Evolutionary conservation across 2,113 vertebrate species (phyloP), one percentile per base, ranked within the genome.

Genomic region (Condylura cristata): DNA sequence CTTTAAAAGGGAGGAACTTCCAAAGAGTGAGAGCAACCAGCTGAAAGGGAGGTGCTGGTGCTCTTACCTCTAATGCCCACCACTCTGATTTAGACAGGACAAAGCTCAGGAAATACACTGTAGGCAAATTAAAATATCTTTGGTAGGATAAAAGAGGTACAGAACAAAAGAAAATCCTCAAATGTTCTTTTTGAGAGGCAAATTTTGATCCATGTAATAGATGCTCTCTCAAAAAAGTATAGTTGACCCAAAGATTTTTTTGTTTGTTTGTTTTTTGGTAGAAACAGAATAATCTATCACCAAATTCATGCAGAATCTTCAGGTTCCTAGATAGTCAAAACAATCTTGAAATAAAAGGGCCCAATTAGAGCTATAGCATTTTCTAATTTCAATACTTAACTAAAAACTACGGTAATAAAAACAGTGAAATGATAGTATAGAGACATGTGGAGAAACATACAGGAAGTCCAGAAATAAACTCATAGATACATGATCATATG

Each of bases 211-310:
- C 65, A 34, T 9, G 3, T 3, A 71, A 61, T 46, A 81, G 82
- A 96, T 80, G 53, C 12, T 71, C 79, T 94, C 58, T 79, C 81
- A 84, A n/a, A 74, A 89, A 74, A 22, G 1, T 30, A 11, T 12
- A 37, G 39, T 79, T 20, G 32, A 91, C 26, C 32, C 20, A n/a
- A 60, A 7, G 71, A 86, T 28, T 2, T 53, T 53, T 51, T 10
- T 51, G 8, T 51, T 51, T 51, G 10, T 46, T 46, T 46, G 10
- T 48, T 48, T 48, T 71, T 86, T 90, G 61, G 32, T 37, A 87
- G 16, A 58, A 44, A 83, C 22, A 71, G 18, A 81, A 80, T 91
- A 81, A 39, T 48, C 56, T 28, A 80, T 46, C 11, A 37, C 60
- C n/a, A 79, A 72, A 81, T 66, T 58, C 46, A 78, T 30, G 13